Conservation (phyloP, 2,113 vertebrate species). For the Hypanus sabinus region DNA sequence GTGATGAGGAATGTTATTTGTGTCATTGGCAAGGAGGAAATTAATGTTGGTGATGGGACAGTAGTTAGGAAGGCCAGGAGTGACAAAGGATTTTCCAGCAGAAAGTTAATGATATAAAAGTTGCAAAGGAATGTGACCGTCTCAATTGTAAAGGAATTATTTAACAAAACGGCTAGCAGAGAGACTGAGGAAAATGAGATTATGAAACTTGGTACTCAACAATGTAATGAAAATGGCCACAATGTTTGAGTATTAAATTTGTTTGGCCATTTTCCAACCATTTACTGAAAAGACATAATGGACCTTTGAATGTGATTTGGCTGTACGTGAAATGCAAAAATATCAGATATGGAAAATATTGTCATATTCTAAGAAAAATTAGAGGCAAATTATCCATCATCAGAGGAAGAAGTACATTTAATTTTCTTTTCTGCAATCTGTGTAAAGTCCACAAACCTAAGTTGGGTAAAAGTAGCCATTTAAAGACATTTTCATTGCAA, state of each 20-base stretch:
- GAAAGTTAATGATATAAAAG: background rate
- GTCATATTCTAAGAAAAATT: background rate
- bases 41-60: background rate
- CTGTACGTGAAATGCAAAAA: background rate
- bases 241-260: background rate
- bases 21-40: background rate
- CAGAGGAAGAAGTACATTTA: background rate
- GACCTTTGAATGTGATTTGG: background rate
- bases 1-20: no score
- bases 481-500: background rate
- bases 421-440: background rate
- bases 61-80: background rate
- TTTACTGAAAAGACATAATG: background rate
- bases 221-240: background rate
- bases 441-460: background rate
- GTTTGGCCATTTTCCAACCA: background rate
- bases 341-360: background rate
- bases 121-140: background rate
- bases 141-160: background rate
- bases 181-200: no score
- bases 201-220: background rate
- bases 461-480: constrained; percentile 1
- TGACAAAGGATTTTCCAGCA: background rate
- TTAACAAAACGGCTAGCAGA: background rate
- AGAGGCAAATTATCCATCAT: background rate